These are phyloP conservation scores for Leptinotarsa defecta DNA, from an alignment of 1,140 invertebrate species.

Conservation along the genomic window DNA sequence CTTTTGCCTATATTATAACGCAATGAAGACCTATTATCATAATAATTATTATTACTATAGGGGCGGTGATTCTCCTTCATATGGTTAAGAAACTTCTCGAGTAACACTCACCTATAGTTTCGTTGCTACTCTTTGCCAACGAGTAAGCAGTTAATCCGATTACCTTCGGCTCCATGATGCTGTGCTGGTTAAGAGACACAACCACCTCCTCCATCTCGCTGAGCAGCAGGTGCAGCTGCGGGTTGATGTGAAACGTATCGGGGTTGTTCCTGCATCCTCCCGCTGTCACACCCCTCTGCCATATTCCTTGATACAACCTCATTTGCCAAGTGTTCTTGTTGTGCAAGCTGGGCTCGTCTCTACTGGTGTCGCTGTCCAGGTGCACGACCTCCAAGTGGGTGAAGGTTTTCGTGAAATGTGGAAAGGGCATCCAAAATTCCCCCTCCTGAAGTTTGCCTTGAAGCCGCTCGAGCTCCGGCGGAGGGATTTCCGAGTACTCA, in stretches of 20 bases:
- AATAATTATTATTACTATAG: too few species aligned
- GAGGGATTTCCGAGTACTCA: constrained; percentile 70
- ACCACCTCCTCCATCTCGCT: constrained; percentile 85
- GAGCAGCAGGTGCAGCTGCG: constrained; percentile 81
- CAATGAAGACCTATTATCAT: too few species aligned
- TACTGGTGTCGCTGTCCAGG: constrained; percentile 82
- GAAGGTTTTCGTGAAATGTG: constrained; percentile 84
- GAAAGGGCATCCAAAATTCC: constrained; percentile 87
- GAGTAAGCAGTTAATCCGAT: constrained; percentile 92
- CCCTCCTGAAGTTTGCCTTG: constrained; percentile 65
- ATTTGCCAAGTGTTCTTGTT: constrained; percentile 84
- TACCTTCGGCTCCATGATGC: constrained; percentile 89
- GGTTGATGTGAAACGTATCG: constrained; percentile 93
- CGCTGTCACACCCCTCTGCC: constrained; percentile 86
- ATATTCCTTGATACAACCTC: constrained; percentile 82
- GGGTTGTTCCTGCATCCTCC: constrained; percentile 90
- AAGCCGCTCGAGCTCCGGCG: constrained; percentile 73
- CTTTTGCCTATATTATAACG: too few species aligned
- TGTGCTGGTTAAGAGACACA: constrained; percentile 87
- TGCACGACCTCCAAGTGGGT: constrained; percentile 85
- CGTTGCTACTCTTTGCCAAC: constrained; percentile 69
- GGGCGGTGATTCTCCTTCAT: too few species aligned
- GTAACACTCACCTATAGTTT: constrained; percentile 61
- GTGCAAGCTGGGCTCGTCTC: constrained; percentile 80
- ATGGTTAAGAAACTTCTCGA: too few species aligned